phyloP scores from a whole-genome alignment of 2,113 vertebrate species.

The Boulengeromyrus knoepffleri region DNA sequence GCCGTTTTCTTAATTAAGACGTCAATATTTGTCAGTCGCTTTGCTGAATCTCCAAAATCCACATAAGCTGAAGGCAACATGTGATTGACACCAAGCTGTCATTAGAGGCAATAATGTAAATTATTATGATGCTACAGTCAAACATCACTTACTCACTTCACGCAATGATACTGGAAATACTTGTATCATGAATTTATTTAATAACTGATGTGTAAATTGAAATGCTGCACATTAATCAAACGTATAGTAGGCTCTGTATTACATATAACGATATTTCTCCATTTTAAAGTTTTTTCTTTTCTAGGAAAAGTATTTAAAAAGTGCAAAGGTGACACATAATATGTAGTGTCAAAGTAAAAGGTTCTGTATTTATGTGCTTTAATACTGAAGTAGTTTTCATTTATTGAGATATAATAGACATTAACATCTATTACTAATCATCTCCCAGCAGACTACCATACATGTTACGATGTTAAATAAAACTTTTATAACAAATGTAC shows the following conservation, averaged over 20 bases:
- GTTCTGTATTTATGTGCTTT: not conserved
- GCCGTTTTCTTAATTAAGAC: not conserved
- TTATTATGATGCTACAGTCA: not conserved
- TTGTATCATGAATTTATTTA: not conserved
- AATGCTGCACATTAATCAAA: not conserved
- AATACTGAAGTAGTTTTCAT: not conserved
- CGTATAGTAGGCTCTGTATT: not conserved
- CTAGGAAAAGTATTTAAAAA: not conserved
- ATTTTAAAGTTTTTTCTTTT: not conserved
- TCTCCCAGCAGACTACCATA: not conserved
- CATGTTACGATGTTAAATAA: not conserved
- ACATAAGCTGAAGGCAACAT: not conserved
- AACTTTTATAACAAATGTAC: not conserved
- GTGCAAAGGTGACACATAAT: not conserved
- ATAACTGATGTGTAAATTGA: not conserved
- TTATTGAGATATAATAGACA: not conserved
- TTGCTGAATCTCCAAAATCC: not conserved
- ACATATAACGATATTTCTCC: not conserved
- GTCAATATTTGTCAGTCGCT: not conserved
- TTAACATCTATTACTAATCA: not conserved
- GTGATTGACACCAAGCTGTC: not conserved
- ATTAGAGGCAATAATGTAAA: not conserved
- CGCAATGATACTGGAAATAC: not conserved
- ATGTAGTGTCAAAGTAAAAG: not conserved
- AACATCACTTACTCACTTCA: not conserved